Evolutionary conservation across 1,140 invertebrate species (phyloP), one percentile per base, ranked within the genome.

Genomic region (Hyles vespertilio): DNA sequence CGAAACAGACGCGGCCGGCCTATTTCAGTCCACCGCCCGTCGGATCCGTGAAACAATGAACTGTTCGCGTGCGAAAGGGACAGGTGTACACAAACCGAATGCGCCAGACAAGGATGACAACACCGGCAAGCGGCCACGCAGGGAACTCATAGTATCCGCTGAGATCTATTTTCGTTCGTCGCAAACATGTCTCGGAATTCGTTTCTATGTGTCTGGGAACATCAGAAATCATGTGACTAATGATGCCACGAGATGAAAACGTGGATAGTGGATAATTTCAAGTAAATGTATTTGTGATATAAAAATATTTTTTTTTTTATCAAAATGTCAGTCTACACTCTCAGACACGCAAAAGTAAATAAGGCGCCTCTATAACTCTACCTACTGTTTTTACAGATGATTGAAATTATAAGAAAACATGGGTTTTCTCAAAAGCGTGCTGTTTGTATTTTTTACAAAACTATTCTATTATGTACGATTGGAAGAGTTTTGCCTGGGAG

Each of bases 101-200:
- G 65, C 69, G 82, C 59, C 47, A 66, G 84, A 87, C 78, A 62
- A 76, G 74, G 84, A 85, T 72, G 73, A 56, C 68, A 73, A 63
- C 61, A 67, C 58, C 61, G 57, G 72, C 71, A 48, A 65, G 72
- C 74, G 82, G 82, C 83, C 82, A 83, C 81, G 72, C 75, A 81
- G 80, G 77, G 81, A 84, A 74, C 78, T 74, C 71, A 75, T 83
- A 87, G 79, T 81, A 77, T 76, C 83, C 80, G 81, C 81, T 81
- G 76, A 77, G 77, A 78, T 81, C 84, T 87, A 87, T 87, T 87
- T 87, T 72, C 78, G 81, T 75, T 57, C 82, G 81, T 87, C 84
- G 84, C 82, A 79, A 84, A 84, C 83, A 83, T 87, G 82, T 87
- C 84, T 87, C 84, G 84, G 84, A 85, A 87, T 87, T 84, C 81